phyloP scores from a whole-genome alignment of 2,797 vertebrate species.

The Phrynocephalus vlangalii region DNA sequence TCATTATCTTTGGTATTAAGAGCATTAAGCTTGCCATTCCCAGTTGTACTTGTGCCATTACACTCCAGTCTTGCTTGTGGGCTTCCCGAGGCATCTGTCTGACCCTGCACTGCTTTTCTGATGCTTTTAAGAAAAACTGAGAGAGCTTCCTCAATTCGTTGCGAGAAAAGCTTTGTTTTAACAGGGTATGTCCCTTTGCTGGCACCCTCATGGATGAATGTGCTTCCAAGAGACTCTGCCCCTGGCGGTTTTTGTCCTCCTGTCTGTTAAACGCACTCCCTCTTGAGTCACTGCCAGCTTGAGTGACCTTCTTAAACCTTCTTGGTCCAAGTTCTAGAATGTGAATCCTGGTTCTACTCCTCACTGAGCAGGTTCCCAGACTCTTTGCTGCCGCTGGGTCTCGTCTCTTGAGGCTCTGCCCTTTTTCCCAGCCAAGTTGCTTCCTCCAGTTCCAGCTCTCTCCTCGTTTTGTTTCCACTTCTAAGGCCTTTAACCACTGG shows the following conservation, averaged over 20 bases:
- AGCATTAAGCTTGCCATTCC: not conserved
- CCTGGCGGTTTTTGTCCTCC: not conserved
- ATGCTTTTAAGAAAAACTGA: no score
- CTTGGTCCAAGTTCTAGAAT: not conserved
- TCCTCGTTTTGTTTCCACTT: constrained; percentile 4
- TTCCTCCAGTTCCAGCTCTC: not conserved
- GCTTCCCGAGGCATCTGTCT: not conserved
- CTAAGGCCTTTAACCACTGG: not conserved
- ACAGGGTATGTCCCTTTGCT: no score
- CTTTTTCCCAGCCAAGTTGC: constrained; percentile 1
- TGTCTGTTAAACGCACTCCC: not conserved
- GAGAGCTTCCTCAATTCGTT: no score
- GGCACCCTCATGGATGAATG: no score
- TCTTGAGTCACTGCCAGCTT: not conserved
- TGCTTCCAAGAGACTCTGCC: no score
- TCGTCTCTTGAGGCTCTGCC: not conserved
- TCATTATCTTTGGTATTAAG: not conserved
- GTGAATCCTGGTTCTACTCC: not conserved
- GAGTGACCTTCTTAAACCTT: not conserved
- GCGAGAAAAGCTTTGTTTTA: no score
- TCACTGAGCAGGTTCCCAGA: not conserved
- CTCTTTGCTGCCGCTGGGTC: constrained; percentile 2
- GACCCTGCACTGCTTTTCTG: no score
- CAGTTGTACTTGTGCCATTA: not conserved
- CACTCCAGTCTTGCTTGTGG: not conserved